Evolutionary conservation across 2,113 vertebrate genomes (phyloP).

Genomic region (Typhlomys cinereus): DNA sequence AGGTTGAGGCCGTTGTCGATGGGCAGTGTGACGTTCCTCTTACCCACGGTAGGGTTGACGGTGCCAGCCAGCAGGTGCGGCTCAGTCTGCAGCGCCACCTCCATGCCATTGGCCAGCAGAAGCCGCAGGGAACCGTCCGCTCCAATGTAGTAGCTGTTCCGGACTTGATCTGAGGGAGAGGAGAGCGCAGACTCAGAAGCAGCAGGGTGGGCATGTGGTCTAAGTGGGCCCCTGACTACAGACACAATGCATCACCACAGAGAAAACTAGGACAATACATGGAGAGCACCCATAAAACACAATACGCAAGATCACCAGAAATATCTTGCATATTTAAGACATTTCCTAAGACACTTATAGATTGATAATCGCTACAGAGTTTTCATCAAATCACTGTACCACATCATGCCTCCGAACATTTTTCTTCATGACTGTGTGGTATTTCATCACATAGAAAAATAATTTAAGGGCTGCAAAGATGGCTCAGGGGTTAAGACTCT

Average conservation of each 20-base stretch:
- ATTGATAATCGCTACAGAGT: background rate
- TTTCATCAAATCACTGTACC: background rate
- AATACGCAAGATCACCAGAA: background rate
- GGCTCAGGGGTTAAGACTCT: too few species aligned
- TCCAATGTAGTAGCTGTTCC: slow-evolving; percentile 98
- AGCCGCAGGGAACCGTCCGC: slow-evolving; percentile 95
- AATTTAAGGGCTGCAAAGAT: too few species aligned
- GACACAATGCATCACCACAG: background rate
- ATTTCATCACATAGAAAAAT: background rate
- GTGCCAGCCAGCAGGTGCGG: slow-evolving; percentile 97
- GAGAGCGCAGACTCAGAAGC: background rate
- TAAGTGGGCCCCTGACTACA: background rate
- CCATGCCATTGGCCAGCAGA: slow-evolving; percentile 97
- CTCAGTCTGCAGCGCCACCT: slow-evolving; percentile 96
- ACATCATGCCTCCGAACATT: background rate
- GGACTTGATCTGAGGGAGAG: slow-evolving; percentile 92
- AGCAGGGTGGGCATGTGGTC: fast-evolving
- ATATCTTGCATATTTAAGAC: background rate
- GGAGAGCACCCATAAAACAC: background rate
- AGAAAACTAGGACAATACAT: background rate
- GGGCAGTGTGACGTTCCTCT: slow-evolving; percentile 96
- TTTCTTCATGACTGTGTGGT: background rate
- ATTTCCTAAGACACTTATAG: slow-evolving; percentile 1
- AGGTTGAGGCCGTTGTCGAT: slow-evolving; percentile 98
- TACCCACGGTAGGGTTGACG: slow-evolving; percentile 96